Evolutionary conservation across 2,797 vertebrate species (phyloP), one percentile per base, ranked within the genome.

Genomic region (Alcedo quadribrachys): DNA sequence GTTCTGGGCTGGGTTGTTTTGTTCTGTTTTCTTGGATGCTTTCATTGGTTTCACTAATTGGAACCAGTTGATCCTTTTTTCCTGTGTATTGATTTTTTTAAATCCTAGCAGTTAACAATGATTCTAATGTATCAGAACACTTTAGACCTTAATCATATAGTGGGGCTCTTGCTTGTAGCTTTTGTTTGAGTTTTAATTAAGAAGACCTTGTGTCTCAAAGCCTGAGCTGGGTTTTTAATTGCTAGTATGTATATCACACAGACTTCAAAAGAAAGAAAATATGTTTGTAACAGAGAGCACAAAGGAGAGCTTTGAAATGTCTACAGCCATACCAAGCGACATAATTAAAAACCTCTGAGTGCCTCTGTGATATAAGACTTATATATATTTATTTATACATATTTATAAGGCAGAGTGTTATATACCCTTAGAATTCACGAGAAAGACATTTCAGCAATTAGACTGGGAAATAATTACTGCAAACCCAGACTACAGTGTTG

Each of bases 111-210:
- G 98, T 99, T 99, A 99, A 98, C 97, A 97, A 96, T 97, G 97
- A 98, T 98, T 98, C 97, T 98, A 98, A 98, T 98, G 98, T 98
- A 98, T 99, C 98, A 98, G 97, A 98, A 98, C 98, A 98, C 98
- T 98, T 98, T 98, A 98, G 98, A 98, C 98, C 98, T 98, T 98
- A 99, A 99, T 99, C 98, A 98, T 97, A 98, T 97, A 98, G 98
- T 97, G 96, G 62, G 87, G 88, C 98, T 98, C 98, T 98, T 98
- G 97, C 97, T 96, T 87, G 97, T 97, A 98, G 98, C 98, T 98
- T 99, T 99, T 99, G 98, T 99, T 98, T 99, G 98, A 98, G 97
- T 98, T 99, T 99, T 99, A 99, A 99, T 99, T 99, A 99, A 98
- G 98, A 97, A 97, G 98, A 99, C 98, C 98, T 98, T 98, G 98